These are phyloP conservation scores for Ennomos fuscantarius DNA, from an alignment of 2,888 invertebrate genomes.

Conservation along the genomic window DNA sequence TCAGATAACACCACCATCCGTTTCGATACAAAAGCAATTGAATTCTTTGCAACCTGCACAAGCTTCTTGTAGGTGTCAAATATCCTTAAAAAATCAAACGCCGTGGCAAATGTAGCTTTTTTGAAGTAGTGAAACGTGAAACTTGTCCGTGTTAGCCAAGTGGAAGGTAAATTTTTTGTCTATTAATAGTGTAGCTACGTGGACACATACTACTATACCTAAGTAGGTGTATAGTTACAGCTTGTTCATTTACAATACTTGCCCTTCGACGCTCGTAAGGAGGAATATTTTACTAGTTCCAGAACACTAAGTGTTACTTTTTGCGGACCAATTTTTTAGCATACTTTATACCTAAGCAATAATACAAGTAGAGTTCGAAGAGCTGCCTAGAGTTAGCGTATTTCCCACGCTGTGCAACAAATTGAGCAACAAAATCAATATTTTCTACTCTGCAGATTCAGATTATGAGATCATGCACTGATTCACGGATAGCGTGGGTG, in stretches of 20 bases:
- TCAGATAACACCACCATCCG: slow-evolving; percentile 79
- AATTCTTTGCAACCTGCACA: slow-evolving; percentile 55
- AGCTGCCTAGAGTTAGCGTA: no score
- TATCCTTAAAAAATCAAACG: slow-evolving; percentile 55
- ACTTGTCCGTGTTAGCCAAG: slow-evolving; percentile 18
- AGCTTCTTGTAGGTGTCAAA: slow-evolving; percentile 61
- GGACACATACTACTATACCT: no score
- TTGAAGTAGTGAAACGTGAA: slow-evolving; percentile 32
- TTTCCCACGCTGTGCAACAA: slow-evolving; percentile 31
- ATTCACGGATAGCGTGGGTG: slow-evolving; percentile 63
- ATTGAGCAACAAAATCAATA: slow-evolving; percentile 25
- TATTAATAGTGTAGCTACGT: neutral
- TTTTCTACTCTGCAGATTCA: slow-evolving; percentile 40
- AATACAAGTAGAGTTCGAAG: no score
- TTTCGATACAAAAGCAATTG: slow-evolving; percentile 62
- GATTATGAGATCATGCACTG: slow-evolving; percentile 49
- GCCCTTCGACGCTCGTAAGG: no score
- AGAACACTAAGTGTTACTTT: no score
- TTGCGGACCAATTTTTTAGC: no score
- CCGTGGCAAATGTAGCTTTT: slow-evolving; percentile 35
- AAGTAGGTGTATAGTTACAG: no score
- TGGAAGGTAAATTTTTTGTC: neutral
- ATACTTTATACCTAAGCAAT: no score
- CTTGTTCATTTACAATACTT: no score
- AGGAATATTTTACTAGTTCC: no score